Percentiles rank a stretch among this genome's conserved stretches.
phyloP scores from a whole-genome alignment of 2,113 vertebrate species.

The Mirza zaza region DNA sequence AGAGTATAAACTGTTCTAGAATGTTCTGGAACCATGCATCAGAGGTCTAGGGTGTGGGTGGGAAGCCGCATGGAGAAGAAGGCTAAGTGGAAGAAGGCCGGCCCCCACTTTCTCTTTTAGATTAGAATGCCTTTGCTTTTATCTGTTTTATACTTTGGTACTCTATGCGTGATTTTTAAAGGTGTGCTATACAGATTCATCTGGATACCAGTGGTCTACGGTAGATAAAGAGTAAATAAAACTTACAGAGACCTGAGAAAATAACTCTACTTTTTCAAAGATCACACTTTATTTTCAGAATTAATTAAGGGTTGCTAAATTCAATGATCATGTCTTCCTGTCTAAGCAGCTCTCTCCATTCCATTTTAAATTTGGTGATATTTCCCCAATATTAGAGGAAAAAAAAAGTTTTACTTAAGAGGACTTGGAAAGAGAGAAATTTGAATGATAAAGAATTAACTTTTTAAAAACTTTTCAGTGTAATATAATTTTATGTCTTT shows the following conservation, averaged over 20 bases:
- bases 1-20: neutral
- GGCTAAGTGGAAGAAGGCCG: rapidly evolving
- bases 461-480: neutral
- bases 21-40: neutral
- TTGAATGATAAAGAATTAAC: neutral
- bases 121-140: neutral
- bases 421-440: neutral
- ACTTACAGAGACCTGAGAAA: neutral
- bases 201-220: too few species aligned
- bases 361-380: neutral
- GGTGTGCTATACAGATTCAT: neutral
- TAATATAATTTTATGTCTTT: neutral
- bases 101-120: rapidly evolving
- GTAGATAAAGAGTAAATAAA: neutral
- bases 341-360: neutral
- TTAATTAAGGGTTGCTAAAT: neutral
- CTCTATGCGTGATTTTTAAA: neutral
- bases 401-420: neutral
- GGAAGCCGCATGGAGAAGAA: rapidly evolving
- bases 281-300: neutral
- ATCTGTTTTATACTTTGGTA: rapidly evolving
- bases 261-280: neutral
- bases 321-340: neutral
- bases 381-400: neutral
- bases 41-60: rapidly evolving